A percentile compares a stretch with the other conserved stretches of the same genome.
Evolutionary conservation across 2,797 vertebrate species (phyloP).

Genomic region (Lutjanus argentimaculatus): DNA sequence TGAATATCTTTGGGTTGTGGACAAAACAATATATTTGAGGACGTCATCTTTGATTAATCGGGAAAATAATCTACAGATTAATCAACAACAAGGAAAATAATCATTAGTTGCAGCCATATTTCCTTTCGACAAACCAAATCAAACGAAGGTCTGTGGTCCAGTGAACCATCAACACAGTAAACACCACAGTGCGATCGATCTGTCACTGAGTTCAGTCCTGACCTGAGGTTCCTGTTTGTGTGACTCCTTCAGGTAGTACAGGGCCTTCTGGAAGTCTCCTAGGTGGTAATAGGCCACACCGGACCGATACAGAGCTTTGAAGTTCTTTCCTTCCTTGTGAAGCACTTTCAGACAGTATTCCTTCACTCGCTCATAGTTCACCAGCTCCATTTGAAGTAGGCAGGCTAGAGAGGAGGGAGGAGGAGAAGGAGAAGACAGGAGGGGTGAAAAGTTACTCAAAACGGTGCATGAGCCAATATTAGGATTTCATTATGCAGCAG

Average conservation of each 20-base stretch:
- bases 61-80: too few relatives aligned
- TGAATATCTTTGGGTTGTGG: too few relatives aligned
- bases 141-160: not conserved
- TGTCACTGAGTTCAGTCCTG: constrained; percentile 32
- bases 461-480: not conserved
- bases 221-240: constrained; percentile 98
- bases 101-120: not conserved
- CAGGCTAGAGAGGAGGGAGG: constrained; percentile 86
- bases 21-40: too few relatives aligned
- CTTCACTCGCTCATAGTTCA: constrained; percentile 98
- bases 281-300: constrained; percentile 99
- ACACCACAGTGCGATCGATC: not conserved
- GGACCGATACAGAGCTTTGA: constrained; percentile 98
- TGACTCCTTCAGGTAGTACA: constrained; percentile 98
- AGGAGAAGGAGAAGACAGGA: not conserved
- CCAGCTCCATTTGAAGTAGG: constrained; percentile 97
- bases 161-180: not conserved
- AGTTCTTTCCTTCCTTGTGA: constrained; percentile 97
- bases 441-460: not conserved
- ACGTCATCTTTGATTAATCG: too few relatives aligned
- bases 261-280: constrained; percentile 97
- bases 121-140: not conserved
- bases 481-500: constrained; percentile 2
- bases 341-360: constrained; percentile 99
- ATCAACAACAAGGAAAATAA: too few relatives aligned